Conservation (phyloP, 2,797 vertebrate species). For the Thamnophis elegans region DNA sequence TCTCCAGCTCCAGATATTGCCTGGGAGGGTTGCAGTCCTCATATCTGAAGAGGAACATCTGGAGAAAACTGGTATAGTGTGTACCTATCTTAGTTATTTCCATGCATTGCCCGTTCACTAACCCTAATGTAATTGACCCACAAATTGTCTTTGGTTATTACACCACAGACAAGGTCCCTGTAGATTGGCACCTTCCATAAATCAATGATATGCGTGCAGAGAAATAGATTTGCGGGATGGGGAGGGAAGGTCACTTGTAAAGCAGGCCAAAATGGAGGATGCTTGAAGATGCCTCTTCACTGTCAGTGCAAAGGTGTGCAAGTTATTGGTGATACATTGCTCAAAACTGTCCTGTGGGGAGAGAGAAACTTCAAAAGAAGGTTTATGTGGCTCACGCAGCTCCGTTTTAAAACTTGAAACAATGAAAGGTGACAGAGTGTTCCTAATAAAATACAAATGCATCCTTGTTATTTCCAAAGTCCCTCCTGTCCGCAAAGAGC, state of each 20-base stretch:
- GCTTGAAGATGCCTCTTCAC: neutral
- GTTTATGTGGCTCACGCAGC: neutral
- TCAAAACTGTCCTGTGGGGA: neutral
- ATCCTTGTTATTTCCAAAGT: neutral
- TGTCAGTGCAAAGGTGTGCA: neutral
- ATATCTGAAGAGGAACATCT: neutral
- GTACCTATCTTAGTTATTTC: neutral
- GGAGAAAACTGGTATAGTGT: neutral
- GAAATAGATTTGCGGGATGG: neutral
- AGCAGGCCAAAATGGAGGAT: neutral
- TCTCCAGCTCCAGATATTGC: neutral
- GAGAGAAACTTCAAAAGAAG: neutral
- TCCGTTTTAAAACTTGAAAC: neutral
- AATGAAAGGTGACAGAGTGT: neutral
- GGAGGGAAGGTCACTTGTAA: neutral
- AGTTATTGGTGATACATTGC: neutral
- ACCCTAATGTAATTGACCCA: neutral
- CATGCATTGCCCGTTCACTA: neutral
- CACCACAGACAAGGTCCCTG: neutral
- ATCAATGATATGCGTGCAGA: neutral
- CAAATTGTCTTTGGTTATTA: constrained; percentile 8
- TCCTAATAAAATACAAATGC: neutral
- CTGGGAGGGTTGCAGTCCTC: neutral
- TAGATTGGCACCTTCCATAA: neutral
- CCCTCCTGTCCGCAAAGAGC: neutral